Percentiles rank a stretch among this genome's conserved stretches.
Conservation (phyloP, 2,888 invertebrate genomes). For the Synanthedon tipuliformis region DNA sequence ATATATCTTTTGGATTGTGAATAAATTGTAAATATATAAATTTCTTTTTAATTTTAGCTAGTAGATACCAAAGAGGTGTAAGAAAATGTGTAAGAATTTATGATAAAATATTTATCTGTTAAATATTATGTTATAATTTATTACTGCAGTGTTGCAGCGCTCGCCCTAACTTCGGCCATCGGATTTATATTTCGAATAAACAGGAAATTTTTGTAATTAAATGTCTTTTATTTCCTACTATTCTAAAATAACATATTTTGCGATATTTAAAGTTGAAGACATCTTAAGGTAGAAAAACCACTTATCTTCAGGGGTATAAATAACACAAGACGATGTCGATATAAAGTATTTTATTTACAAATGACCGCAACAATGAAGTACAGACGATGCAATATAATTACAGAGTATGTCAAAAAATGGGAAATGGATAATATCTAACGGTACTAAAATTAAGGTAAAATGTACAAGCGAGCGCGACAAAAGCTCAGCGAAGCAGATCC, state of each 20-base stretch:
- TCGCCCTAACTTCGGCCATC: conserved; percentile 17
- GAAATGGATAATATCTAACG: conserved; percentile 67
- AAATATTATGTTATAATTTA: conserved; percentile 44
- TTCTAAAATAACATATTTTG: background rate
- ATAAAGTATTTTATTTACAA: conserved; percentile 72
- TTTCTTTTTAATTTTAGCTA: conserved; percentile 43
- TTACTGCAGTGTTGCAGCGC: conserved; percentile 11
- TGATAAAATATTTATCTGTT: conserved; percentile 60
- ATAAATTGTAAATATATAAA: conserved; percentile 19
- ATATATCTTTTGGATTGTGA: background rate
- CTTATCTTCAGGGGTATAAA: too few relatives aligned
- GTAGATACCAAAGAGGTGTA: conserved; percentile 68
- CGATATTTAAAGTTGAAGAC: too few relatives aligned
- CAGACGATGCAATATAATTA: conserved; percentile 69
- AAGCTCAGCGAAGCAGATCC: conserved; percentile 35
- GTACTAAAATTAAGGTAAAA: conserved; percentile 54
- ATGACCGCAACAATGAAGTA: conserved; percentile 72
- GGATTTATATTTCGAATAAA: conserved; percentile 26
- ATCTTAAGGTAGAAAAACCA: too few relatives aligned
- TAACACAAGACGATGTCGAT: conserved; percentile 24
- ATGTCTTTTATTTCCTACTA: background rate
- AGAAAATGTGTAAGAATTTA: conserved; percentile 29
- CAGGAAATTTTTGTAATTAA: background rate
- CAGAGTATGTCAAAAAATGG: conserved; percentile 66
- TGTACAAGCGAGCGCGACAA: conserved; percentile 27